Evolutionary conservation across 2,797 vertebrate species (phyloP).

Genomic region (Eospalax fontanierii): DNA sequence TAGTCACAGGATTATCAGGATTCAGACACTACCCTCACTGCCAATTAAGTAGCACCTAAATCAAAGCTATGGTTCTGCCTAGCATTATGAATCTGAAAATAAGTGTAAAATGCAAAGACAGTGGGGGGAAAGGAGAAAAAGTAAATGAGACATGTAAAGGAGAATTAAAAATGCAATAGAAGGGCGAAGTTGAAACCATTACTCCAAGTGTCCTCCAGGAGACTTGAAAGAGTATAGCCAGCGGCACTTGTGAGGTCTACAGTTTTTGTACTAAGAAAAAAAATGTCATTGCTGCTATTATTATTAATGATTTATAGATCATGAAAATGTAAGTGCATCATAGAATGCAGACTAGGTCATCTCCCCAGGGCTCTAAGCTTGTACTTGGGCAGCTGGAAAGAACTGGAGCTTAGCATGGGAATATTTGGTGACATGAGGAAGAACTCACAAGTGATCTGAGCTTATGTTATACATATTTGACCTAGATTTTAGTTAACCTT

Average conservation of each 20-base stretch:
- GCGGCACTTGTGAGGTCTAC: background rate
- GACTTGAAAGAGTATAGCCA: background rate
- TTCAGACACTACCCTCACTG: background rate
- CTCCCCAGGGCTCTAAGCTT: constrained; percentile 58
- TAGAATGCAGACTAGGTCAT: constrained; percentile 35
- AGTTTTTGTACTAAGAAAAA: constrained; percentile 56
- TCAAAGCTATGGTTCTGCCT: background rate
- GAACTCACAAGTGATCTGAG: background rate
- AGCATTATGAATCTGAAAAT: background rate
- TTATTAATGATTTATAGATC: constrained; percentile 77
- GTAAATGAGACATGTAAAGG: background rate
- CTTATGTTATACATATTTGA: background rate
- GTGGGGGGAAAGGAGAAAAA: background rate
- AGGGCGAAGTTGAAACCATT: background rate
- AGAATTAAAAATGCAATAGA: background rate
- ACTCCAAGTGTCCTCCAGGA: background rate
- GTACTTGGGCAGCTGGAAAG: constrained; percentile 55
- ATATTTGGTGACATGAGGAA: background rate
- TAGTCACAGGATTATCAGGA: background rate
- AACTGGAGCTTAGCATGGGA: background rate
- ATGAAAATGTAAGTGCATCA: constrained; percentile 68
- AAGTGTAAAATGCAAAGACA: background rate
- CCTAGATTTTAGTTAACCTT: constrained; percentile 50
- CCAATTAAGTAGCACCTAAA: background rate
- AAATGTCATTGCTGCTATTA: constrained; percentile 34